Evolutionary conservation across 2,113 vertebrate species (phyloP).

Genomic region (Erinaceus europaeus): DNA sequence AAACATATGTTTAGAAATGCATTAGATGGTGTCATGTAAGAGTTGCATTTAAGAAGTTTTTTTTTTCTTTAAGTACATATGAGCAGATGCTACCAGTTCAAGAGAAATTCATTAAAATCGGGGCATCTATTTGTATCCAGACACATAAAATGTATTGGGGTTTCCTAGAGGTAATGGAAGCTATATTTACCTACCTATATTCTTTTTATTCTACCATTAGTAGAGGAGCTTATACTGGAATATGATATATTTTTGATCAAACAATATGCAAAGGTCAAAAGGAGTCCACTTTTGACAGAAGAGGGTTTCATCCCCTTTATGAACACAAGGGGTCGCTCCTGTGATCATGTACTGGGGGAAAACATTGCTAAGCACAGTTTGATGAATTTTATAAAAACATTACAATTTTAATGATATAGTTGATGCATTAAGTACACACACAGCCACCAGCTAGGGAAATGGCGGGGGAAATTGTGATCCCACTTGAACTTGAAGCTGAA

Average conservation of each 20-base stretch:
- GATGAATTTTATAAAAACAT: constrained; percentile 57
- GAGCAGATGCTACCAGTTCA: neutral
- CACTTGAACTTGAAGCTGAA: neutral
- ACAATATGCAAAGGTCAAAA: constrained; percentile 67
- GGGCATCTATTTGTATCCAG: neutral
- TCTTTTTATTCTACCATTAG: neutral
- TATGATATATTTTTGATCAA: constrained; percentile 1
- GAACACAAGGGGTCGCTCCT: constrained; percentile 85
- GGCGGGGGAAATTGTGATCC: neutral
- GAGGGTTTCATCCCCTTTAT: constrained; percentile 51
- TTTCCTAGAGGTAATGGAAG: neutral
- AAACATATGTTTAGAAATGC: neutral
- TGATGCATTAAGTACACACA: neutral
- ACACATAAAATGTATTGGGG: neutral
- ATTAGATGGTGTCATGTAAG: no score
- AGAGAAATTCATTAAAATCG: constrained; percentile 15
- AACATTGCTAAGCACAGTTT: constrained; percentile 63
- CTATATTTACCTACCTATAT: neutral
- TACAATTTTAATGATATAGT: constrained; percentile 17
- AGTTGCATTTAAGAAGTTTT: neutral
- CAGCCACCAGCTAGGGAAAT: neutral
- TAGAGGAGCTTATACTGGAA: neutral
- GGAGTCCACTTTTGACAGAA: neutral
- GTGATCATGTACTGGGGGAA: constrained; percentile 53
- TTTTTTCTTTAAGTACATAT: neutral